A percentile compares a stretch with the other conserved stretches of the same genome.
Evolutionary conservation across 2,888 invertebrate species (phyloP).

Genomic region (Ochropacha duplaris): DNA sequence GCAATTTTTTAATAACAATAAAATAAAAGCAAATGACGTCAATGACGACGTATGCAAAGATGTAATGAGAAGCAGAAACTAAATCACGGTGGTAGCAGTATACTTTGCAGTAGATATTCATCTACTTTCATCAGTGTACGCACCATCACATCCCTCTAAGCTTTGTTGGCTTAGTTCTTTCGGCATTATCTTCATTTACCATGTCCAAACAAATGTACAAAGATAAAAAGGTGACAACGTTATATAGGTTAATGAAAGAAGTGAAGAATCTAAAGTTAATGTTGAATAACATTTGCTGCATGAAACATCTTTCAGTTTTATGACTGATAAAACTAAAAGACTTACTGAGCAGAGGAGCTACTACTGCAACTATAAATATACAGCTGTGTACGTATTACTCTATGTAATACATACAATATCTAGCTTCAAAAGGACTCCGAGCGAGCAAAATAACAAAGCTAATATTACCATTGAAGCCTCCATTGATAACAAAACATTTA

Average conservation of each 20-base stretch:
- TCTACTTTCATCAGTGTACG: too few relatives aligned
- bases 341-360: not conserved
- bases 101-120: too few relatives aligned
- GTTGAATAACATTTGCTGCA: not conserved
- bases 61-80: too few relatives aligned
- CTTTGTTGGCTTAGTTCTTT: too few relatives aligned
- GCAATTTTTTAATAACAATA: too few relatives aligned
- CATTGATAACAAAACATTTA: not conserved
- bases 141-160: too few relatives aligned
- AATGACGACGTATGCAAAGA: too few relatives aligned
- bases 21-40: too few relatives aligned
- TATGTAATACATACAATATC: not conserved
- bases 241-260: not conserved
- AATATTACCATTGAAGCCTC: not conserved
- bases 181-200: too few relatives aligned
- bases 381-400: not conserved
- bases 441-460: not conserved
- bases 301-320: not conserved
- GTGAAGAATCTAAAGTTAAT: not conserved
- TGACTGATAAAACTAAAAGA: not conserved
- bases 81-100: too few relatives aligned
- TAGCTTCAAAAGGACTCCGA: not conserved
- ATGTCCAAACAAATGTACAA: too few relatives aligned
- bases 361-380: not conserved
- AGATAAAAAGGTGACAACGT: too few relatives aligned